Conservation (phyloP, 1,140 invertebrate species). For the Atta texana region DNA sequence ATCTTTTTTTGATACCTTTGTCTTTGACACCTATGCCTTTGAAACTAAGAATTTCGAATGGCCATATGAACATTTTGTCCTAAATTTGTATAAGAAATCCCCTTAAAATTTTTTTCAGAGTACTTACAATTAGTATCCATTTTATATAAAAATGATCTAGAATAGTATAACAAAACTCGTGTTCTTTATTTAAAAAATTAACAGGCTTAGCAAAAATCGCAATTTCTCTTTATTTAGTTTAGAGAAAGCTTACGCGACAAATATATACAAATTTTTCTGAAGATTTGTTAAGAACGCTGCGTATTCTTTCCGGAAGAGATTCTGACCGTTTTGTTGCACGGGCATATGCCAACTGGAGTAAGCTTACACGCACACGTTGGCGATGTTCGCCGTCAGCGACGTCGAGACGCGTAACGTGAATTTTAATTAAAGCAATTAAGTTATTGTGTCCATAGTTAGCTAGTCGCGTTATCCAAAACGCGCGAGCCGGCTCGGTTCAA, state of each 20-base stretch:
- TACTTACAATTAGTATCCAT: too few species aligned
- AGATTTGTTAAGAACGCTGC: not conserved
- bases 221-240: not conserved
- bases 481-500: conserved; percentile 75
- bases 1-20: too few species aligned
- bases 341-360: not conserved
- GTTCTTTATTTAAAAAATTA: too few species aligned
- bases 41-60: too few species aligned
- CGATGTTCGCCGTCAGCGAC: conserved; percentile 54
- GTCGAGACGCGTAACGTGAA: conserved; percentile 78
- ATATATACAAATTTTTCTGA: not conserved
- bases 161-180: too few species aligned
- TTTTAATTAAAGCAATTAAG: conserved; percentile 85
- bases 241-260: not conserved
- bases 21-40: too few species aligned
- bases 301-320: not conserved
- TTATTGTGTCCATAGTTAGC: conserved; percentile 78
- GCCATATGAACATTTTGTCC: too few species aligned
- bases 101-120: too few species aligned
- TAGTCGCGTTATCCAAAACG: conserved; percentile 79
- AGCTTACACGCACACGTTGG: conserved; percentile 11
- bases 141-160: too few species aligned
- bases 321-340: not conserved
- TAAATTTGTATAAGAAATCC: not conserved
- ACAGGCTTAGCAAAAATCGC: too few species aligned